Conservation (phyloP, 1,140 invertebrate genomes). For the Trialeurodes vaporariorum region DNA sequence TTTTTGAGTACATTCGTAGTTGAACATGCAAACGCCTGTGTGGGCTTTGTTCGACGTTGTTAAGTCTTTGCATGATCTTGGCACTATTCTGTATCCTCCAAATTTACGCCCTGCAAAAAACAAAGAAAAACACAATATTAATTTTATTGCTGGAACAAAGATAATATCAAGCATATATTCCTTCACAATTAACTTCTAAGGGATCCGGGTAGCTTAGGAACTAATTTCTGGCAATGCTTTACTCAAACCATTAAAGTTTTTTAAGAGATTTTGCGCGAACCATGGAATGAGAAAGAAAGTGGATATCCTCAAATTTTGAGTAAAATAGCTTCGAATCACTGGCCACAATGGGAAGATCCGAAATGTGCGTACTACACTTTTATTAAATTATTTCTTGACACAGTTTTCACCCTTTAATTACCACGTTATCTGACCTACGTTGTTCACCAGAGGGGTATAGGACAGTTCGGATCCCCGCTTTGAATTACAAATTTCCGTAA, state of each 20-base stretch:
- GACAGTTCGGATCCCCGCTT: too few species aligned
- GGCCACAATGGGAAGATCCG: too few species aligned
- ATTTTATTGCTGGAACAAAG: background rate
- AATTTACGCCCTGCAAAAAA: constrained; percentile 59
- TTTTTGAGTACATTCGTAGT: constrained; percentile 71
- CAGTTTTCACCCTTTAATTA: too few species aligned
- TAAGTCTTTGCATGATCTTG: constrained; percentile 51
- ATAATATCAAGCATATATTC: background rate
- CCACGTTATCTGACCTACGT: too few species aligned
- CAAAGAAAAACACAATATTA: constrained; percentile 6
- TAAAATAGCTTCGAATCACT: too few species aligned
- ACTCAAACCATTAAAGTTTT: background rate
- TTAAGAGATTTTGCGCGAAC: too few species aligned
- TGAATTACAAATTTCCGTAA: too few species aligned
- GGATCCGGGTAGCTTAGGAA: background rate
- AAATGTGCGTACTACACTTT: too few species aligned
- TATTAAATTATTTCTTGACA: too few species aligned
- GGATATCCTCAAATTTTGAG: too few species aligned
- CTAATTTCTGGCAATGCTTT: background rate
- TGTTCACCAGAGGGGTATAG: too few species aligned
- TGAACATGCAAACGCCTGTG: constrained; percentile 81
- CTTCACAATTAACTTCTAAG: background rate
- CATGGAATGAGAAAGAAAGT: too few species aligned
- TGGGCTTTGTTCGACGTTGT: constrained; percentile 34
- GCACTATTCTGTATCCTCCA: constrained; percentile 71